phyloP scores from a whole-genome alignment of 2,888 invertebrate species.

The Amorpha juglandis region DNA sequence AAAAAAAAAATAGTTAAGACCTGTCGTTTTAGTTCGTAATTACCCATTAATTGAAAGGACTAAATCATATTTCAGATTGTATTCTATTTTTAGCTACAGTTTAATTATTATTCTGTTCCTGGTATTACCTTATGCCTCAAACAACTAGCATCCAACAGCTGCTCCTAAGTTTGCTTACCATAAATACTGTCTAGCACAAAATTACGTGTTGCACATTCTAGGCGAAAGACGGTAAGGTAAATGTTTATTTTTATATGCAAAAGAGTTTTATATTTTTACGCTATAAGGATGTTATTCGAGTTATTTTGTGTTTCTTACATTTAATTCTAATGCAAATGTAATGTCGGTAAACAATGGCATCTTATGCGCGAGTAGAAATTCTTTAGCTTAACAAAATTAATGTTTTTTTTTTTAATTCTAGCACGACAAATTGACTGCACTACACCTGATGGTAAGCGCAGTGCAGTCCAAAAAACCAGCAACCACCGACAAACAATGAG shows the following conservation, averaged over 20 bases:
- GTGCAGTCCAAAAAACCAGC: too few relatives aligned
- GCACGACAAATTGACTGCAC: too few relatives aligned
- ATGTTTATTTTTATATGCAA: background rate
- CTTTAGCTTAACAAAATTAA: slow-evolving; percentile 63
- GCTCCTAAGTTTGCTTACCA: background rate
- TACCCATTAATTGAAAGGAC: too few relatives aligned
- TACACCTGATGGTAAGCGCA: too few relatives aligned
- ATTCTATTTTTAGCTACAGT: background rate
- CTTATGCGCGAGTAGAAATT: slow-evolving; percentile 29
- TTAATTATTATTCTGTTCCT: background rate
- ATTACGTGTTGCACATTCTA: background rate
- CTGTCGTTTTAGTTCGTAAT: too few relatives aligned
- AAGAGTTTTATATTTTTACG: background rate
- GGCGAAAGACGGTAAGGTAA: background rate
- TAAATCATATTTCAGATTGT: too few relatives aligned
- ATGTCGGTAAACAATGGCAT: background rate
- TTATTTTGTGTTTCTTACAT: background rate
- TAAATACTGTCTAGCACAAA: background rate
- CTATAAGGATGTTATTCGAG: background rate
- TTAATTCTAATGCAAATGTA: slow-evolving; percentile 1
- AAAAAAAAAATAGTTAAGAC: too few relatives aligned
- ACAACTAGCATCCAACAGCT: background rate
- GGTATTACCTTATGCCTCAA: background rate
- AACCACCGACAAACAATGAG: too few relatives aligned
- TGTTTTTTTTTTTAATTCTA: too few relatives aligned